Conservation (phyloP, 2,113 vertebrate species). For the Agapornis roseicollis region DNA sequence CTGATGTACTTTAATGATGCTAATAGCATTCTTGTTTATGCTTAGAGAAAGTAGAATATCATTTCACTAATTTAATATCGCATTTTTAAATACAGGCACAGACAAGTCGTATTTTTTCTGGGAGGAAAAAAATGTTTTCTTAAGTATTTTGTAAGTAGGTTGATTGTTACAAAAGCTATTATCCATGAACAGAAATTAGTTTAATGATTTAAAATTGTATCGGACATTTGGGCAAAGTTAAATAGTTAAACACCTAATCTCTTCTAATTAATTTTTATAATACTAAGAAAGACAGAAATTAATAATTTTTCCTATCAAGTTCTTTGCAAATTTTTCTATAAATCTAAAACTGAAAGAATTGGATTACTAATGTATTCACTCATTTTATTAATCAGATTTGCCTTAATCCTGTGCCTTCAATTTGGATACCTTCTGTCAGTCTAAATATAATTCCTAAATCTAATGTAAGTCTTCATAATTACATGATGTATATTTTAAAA, state of each 20-base stretch:
- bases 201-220: conserved; percentile 1
- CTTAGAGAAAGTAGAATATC: conserved; percentile 15
- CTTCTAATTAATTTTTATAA: not conserved
- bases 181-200: conserved; percentile 9
- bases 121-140: not conserved
- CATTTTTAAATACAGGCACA: conserved; percentile 28
- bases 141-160: not conserved
- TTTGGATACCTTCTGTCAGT: not conserved
- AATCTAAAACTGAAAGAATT: not conserved
- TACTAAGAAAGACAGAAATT: not conserved
- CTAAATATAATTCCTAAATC: not conserved
- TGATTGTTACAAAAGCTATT: not conserved
- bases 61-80: conserved; percentile 36
- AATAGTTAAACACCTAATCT: not conserved
- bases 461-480: not conserved
- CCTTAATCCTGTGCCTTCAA: not conserved
- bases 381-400: not conserved
- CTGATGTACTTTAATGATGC: conserved; percentile 39
- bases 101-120: not conserved
- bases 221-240: not conserved
- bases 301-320: not conserved
- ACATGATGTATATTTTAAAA: not conserved
- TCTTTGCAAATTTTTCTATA: not conserved
- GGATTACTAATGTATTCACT: not conserved
- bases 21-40: conserved; percentile 47